A percentile compares a stretch with the other conserved stretches of the same genome.
These are phyloP conservation scores for Cephus sareptanus DNA, from an alignment of 2,888 invertebrate genomes.

Conservation along the genomic window DNA sequence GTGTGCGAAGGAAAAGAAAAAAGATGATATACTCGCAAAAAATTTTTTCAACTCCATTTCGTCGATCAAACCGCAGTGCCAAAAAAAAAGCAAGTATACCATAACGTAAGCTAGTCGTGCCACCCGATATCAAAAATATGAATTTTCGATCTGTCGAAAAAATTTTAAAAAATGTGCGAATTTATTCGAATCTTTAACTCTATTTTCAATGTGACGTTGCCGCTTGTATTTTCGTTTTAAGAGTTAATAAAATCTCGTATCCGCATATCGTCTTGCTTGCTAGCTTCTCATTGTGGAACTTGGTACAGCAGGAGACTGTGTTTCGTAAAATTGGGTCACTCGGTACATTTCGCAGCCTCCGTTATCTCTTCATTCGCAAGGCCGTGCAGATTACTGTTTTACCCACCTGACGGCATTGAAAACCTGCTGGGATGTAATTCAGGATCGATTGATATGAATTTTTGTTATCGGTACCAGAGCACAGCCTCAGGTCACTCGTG, in stretches of 20 bases:
- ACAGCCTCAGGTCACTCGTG: too few relatives aligned
- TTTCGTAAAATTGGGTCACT: constrained; percentile 32
- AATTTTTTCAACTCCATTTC: neutral
- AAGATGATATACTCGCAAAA: too few relatives aligned
- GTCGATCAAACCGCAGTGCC: neutral
- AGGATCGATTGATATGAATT: constrained; percentile 1
- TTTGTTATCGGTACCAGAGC: too few relatives aligned
- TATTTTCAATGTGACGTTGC: neutral
- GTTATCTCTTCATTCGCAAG: constrained; percentile 38
- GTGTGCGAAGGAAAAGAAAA: neutral
- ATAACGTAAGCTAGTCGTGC: neutral
- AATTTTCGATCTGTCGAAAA: neutral
- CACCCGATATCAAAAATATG: neutral
- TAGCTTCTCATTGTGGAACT: neutral
- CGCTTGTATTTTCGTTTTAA: neutral
- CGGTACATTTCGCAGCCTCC: constrained; percentile 32
- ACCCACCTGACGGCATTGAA: constrained; percentile 28
- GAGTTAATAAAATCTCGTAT: neutral
- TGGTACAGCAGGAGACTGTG: neutral
- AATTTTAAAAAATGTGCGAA: too few relatives aligned
- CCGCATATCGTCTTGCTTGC: neutral
- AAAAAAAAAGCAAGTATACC: neutral
- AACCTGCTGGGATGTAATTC: constrained; percentile 25
- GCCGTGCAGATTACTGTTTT: constrained; percentile 25
- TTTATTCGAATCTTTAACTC: neutral